Evolutionary conservation across 2,113 vertebrate genomes (phyloP), one percentile per base, ranked within the genome.

Genomic region (Propithecus coquereli): DNA sequence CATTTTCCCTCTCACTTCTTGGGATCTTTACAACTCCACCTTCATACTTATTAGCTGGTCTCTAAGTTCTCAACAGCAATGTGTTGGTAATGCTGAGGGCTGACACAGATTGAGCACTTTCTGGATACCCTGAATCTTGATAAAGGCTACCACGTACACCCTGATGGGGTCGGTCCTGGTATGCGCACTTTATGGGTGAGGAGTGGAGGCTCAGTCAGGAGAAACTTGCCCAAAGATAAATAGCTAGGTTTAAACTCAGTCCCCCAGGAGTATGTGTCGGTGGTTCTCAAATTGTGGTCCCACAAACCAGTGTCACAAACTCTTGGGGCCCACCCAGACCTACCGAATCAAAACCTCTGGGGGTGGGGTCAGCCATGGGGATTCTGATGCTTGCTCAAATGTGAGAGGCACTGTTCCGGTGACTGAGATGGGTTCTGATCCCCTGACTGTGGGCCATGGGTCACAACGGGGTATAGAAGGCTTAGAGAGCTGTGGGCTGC

Each of bases 171-270:
- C 34, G 14, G 50, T 17, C 37, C 71, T 20, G 12, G 34, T 45
- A 5, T 25, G 9, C 34, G 34, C 27, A 47, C 71, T 68, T 45
- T 18, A 34, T 20, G 66, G 43, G n/a, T 37, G 37, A 71, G 47
- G 50, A 57, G 3, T 14, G 4, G 43, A 25, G 6, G 3, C 47
- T 85, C 20, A 30, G 45, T n/a, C 9, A 16, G 84, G 40, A 84
- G 70, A 88, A 61, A 65, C 13, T 84, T 68, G 66, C 54, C 81
- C 30, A 45, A 25, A 50, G 70, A 83, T 77, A 80, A 88, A 74
- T 43, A 89, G 47, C n/a, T 8, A 74, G 32, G 17, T 70, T 80
- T 65, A 30, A 70, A 43, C 30, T 59, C 43, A 47, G 16, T 18
- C 25, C 71, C 43, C 8, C 22, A 47, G 40, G 71, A 61, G 18